Evolutionary conservation across 2,888 invertebrate species (phyloP).

Genomic region (Chironomus riparius): DNA sequence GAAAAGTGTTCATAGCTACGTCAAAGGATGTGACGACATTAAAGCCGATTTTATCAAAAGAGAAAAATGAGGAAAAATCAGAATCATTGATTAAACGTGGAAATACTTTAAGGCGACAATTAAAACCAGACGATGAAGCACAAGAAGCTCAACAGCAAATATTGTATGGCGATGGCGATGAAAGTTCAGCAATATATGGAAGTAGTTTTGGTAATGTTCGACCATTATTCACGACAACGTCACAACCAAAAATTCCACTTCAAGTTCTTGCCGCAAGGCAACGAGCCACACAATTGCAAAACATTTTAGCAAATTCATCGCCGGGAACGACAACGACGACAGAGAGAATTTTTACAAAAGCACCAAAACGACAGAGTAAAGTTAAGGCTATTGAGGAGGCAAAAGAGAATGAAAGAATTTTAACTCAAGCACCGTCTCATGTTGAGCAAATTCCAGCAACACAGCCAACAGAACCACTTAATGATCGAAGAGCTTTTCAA

Average conservation of each 20-base stretch:
- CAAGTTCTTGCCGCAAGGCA: slow-evolving; percentile 46
- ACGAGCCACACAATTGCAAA: slow-evolving; percentile 36
- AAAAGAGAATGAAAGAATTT: slow-evolving; percentile 41
- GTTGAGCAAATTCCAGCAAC: slow-evolving; percentile 45
- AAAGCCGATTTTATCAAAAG: slow-evolving; percentile 46
- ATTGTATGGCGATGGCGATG: slow-evolving; percentile 45
- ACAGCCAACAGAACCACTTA: slow-evolving; percentile 16
- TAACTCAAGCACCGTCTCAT: slow-evolving; percentile 47
- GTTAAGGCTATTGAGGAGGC: slow-evolving; percentile 39
- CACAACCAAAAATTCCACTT: slow-evolving; percentile 48
- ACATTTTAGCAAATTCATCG: slow-evolving; percentile 27
- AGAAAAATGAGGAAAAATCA: slow-evolving; percentile 12
- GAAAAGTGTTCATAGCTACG: slow-evolving; percentile 29
- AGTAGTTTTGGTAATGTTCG: slow-evolving; percentile 54
- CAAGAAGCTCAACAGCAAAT: slow-evolving; percentile 47
- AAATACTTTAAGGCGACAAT: slow-evolving; percentile 54
- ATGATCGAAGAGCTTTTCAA: slow-evolving; percentile 28
- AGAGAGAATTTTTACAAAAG: slow-evolving; percentile 41
- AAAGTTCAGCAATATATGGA: slow-evolving; percentile 60
- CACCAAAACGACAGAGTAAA: slow-evolving; percentile 24
- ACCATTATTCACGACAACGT: slow-evolving; percentile 59
- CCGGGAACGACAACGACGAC: slow-evolving; percentile 29
- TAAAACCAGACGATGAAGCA: slow-evolving; percentile 42
- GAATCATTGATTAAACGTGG: slow-evolving; percentile 39
- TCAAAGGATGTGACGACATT: slow-evolving; percentile 30